These are phyloP conservation scores for Cygnus olor DNA, from an alignment of 2,797 vertebrate genomes.

Conservation along the genomic window DNA sequence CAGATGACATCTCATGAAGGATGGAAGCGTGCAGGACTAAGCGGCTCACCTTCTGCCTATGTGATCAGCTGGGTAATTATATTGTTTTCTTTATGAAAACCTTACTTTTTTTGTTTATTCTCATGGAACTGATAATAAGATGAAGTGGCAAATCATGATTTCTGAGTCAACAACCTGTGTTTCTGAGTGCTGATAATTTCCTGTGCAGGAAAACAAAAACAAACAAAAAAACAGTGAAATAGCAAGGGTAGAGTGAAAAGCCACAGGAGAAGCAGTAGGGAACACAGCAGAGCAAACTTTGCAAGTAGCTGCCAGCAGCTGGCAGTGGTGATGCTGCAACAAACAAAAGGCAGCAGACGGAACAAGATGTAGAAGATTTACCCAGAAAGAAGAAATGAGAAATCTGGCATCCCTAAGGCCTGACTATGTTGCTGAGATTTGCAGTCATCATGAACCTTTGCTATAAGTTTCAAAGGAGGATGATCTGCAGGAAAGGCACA, in stretches of 20 bases:
- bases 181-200: neutral
- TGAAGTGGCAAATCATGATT: neutral
- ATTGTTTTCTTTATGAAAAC: neutral
- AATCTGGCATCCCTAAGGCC: neutral
- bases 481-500: neutral
- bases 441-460: neutral
- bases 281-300: neutral
- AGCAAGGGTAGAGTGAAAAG: neutral
- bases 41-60: neutral
- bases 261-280: neutral
- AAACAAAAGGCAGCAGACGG: neutral
- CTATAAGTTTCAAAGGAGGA: neutral
- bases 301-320: neutral
- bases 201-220: neutral
- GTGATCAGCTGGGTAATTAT: neutral
- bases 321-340: neutral
- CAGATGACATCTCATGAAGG: neutral
- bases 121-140: neutral
- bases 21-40: neutral
- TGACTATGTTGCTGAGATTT: neutral
- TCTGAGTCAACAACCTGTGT: neutral
- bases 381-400: neutral
- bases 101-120: neutral
- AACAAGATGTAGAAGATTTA: neutral
- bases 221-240: neutral